These are phyloP conservation scores for Buathra laborator DNA, from an alignment of 2,888 invertebrate genomes.

Conservation along the genomic window DNA sequence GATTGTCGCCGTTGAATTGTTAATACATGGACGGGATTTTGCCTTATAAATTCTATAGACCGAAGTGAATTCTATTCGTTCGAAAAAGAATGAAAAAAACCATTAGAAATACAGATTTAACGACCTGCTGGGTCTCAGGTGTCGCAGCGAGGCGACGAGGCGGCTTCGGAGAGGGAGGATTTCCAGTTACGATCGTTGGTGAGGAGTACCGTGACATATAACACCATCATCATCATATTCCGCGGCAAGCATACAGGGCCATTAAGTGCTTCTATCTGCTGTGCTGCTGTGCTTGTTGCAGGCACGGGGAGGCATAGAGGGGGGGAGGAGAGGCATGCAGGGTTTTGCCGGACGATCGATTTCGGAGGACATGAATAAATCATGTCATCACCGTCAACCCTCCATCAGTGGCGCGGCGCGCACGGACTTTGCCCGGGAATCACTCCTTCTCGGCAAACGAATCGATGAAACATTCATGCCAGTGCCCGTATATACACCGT, in stretches of 20 bases:
- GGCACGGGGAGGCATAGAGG: constrained; percentile 34
- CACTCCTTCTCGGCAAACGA: constrained; percentile 71
- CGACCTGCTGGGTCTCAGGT: constrained; percentile 42
- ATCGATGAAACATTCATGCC: constrained; percentile 73
- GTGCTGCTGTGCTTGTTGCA: constrained; percentile 54
- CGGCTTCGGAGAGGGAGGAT: neutral
- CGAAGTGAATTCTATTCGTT: constrained; percentile 8
- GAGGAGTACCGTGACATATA: constrained; percentile 63
- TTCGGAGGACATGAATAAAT: constrained; percentile 72
- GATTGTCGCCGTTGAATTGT: neutral
- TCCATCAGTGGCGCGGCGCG: constrained; percentile 68
- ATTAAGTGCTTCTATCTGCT: constrained; percentile 66
- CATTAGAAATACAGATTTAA: constrained; percentile 45
- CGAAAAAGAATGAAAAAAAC: constrained; percentile 14
- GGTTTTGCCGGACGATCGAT: constrained; percentile 69
- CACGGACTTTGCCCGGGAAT: constrained; percentile 70
- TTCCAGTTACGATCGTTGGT: constrained; percentile 36
- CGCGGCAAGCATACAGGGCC: constrained; percentile 60
- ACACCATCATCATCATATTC: constrained; percentile 66
- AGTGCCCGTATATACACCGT: constrained; percentile 54
- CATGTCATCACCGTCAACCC: constrained; percentile 73
- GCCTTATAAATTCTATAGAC: neutral
- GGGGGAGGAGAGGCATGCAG: neutral
- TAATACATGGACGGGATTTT: neutral
- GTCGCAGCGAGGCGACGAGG: constrained; percentile 24